These are phyloP conservation scores for Laspeyria flexula DNA, from an alignment of 2,888 invertebrate species.

Conservation along the genomic window DNA sequence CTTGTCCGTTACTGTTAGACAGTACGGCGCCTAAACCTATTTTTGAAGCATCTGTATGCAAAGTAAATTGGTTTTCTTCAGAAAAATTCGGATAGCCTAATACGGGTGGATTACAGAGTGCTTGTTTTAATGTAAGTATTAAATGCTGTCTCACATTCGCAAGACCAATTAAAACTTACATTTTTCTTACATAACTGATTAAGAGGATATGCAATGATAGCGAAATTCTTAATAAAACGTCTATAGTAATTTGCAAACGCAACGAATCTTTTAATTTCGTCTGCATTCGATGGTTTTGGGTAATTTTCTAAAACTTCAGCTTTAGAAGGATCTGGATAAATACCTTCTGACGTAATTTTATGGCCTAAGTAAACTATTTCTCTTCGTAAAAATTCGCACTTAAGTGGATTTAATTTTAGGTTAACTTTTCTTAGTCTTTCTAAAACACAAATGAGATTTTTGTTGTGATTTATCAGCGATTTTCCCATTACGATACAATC, in stretches of 20 bases:
- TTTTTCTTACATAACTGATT: constrained; percentile 25
- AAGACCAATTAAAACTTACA: constrained; percentile 10
- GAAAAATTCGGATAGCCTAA: too few species aligned
- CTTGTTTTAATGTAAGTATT: constrained; percentile 8
- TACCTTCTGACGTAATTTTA: constrained; percentile 1
- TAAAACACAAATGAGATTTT: neutral
- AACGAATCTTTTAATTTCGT: neutral
- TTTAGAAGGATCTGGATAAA: constrained; percentile 5
- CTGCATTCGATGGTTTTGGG: neutral
- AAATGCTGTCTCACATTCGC: constrained; percentile 15
- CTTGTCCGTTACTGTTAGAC: neutral
- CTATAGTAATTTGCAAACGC: constrained; percentile 11
- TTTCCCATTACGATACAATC: neutral
- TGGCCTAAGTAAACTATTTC: constrained; percentile 11
- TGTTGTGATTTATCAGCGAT: neutral
- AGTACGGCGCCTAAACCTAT: constrained; percentile 16
- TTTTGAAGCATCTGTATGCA: too few species aligned
- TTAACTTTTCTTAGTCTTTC: constrained; percentile 10
- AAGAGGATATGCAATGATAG: constrained; percentile 16
- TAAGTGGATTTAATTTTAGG: constrained; percentile 6
- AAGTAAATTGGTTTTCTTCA: too few species aligned
- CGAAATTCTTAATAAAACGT: constrained; percentile 20
- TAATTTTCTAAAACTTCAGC: neutral
- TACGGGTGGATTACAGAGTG: constrained; percentile 3
- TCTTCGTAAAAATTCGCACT: constrained; percentile 11